Evolutionary conservation across 2,888 invertebrate genomes (phyloP), one percentile per base, ranked within the genome.

Genomic region (Fragum fragum): DNA sequence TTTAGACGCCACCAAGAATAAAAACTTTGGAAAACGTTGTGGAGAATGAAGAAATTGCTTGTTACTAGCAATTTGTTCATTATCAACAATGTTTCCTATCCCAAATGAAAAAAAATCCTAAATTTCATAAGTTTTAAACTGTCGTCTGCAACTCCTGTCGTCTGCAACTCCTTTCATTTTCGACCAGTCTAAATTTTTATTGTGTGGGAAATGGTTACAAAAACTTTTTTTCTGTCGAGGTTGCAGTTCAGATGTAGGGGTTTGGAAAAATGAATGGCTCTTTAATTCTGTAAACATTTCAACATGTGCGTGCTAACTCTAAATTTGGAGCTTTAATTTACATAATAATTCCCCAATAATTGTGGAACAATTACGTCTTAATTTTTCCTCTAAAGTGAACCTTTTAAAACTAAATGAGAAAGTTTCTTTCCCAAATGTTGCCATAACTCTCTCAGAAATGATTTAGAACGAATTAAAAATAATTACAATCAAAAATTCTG

Each of bases 341-440:
- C 29, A 61, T 61, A 29, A 61, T 61, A 61, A 61, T 61, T 32
- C 61, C n/a, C 3, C 11, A 16, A 29, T 61, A 61, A 61, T 61
- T 29, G 18, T 61, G 18, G n/a, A n/a, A 61, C 29, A 61, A 61
- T 61, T 61, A 61, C n/a, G n/a, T 9, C 32, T n/a, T 32, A 61
- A 61, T 61, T 32, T 18, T 32, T 57, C 61, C n/a, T 32, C n/a
- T 61, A 32, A 14, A 61, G 29, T 14, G 61, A 61, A 61, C 61
- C n/a, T 61, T 61, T 61, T 61, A 61, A 61, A 32, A 61, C 61
- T 32, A 61, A 32, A 61, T 32, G n/a, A 32, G 32, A 16, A n/a
- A 29, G 5, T n/a, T 61, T 61, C 28, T 21, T 32, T 32, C 28
- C 2, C 23, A 26, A 57, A n/a, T 57, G 2, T 47, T 47, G 47